These are phyloP conservation scores for Philotrypesis tridentata DNA, from an alignment of 1,140 invertebrate genomes.

Conservation along the genomic window DNA sequence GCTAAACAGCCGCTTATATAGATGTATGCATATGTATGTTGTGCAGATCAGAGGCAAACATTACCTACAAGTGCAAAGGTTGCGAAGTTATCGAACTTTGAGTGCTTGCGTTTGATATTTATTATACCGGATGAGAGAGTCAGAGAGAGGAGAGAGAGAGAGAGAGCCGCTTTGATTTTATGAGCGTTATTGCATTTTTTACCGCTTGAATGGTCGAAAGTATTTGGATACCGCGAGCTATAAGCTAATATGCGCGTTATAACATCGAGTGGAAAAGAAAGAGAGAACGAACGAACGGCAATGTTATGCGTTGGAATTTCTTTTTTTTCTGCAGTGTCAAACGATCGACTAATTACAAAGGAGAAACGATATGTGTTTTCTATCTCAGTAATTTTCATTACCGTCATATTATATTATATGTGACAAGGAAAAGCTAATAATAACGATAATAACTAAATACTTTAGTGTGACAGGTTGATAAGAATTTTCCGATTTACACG, in stretches of 20 bases:
- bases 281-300: too few species aligned
- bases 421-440: too few species aligned
- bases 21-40: not conserved
- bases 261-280: not conserved
- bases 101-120: slow-evolving; percentile 13
- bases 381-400: too few species aligned
- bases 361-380: not conserved
- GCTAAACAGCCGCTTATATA: not conserved
- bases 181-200: slow-evolving; percentile 2
- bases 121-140: not conserved
- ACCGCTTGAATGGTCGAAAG: not conserved
- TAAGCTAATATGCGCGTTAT: not conserved
- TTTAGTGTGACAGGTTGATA: too few species aligned
- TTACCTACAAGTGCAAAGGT: not conserved
- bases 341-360: not conserved
- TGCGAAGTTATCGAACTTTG: not conserved
- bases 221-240: not conserved
- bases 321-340: slow-evolving; percentile 10
- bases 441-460: too few species aligned
- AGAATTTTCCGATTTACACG: too few species aligned
- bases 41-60: not conserved
- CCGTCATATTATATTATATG: too few species aligned
- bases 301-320: not conserved
- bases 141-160: not conserved
- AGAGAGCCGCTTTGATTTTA: slow-evolving; percentile 13